Evolutionary conservation across 2,113 vertebrate species (phyloP), one percentile per base, ranked within the genome.

Genomic region (Marcusenius ussheri): DNA sequence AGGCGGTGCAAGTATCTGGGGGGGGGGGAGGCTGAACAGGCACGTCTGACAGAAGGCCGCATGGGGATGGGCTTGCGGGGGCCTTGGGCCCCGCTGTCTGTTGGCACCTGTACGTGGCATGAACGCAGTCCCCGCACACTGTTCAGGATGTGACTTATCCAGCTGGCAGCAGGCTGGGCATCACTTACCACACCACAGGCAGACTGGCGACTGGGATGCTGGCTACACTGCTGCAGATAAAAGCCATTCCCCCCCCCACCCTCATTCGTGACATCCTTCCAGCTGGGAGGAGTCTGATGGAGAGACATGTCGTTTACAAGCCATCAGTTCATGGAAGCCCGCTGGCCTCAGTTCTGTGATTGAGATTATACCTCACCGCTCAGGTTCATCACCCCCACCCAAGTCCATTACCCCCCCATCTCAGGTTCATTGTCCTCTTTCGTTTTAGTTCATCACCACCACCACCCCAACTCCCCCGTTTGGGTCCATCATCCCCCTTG

Each of bases 131-230:
- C 94, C 91, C 89, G 11, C 50, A 91, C 94, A 92, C 90, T 89
- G 91, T 88, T 88, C 92, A 92, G 93, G 93, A 94, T 94, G 93
- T 93, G 91, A 87, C 93, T 93, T 94, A 95, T 95, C 94, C 93
- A 91, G 49, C 91, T 95, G 90, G 92, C 87, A 89, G 90, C 90
- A 93, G 94, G 93, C 92, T 95, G 93, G 93, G 90, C 89, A 92
- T 91, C 88, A 94, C 94, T 91, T 90, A 91, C 93, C 90, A 90
- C 80, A 91, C 92, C 92, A 89, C 91, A 27, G 45, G 91, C 92
- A 95, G 15, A 94, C 92, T 91, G 94, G 93, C 92, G 92, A 91
- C 90, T 88, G 90, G 90, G 74, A 46, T 45, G 24, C 21, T 51
- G 89, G 85, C 85, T 45, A 51, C 90, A 90, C 93, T 93, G 51